phyloP scores from a whole-genome alignment of 2,797 vertebrate genomes.

The Craterocephalus amniculus region DNA sequence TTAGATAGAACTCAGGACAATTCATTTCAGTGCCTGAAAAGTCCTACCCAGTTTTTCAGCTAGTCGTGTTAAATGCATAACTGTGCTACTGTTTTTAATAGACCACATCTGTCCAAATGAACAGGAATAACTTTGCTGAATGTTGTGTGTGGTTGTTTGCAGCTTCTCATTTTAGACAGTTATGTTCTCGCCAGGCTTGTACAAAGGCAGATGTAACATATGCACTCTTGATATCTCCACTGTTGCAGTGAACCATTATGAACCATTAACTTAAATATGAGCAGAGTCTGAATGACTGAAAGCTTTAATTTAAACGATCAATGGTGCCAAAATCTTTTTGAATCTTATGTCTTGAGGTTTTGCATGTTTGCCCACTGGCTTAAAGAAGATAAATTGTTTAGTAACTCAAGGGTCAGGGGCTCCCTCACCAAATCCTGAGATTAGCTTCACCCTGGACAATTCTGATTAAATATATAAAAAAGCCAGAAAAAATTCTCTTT shows the following conservation, averaged over 20 bases:
- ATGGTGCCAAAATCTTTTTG: not conserved
- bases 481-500: no score
- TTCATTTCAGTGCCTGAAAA: no score
- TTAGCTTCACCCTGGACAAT: not conserved
- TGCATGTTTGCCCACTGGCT: slow-evolving; percentile 2
- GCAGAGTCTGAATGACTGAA: not conserved
- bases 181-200: not conserved
- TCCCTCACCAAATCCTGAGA: not conserved
- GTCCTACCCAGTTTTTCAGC: no score
- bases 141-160: no score
- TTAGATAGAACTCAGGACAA: no score
- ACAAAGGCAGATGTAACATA: not conserved
- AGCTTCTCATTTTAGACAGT: no score
- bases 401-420: not conserved
- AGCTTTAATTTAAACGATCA: not conserved
- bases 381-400: not conserved
- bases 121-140: no score
- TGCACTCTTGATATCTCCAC: not conserved
- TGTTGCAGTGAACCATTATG: not conserved
- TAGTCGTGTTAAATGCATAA: no score
- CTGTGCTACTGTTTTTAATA: no score
- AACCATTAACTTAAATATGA: not conserved
- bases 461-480: not conserved
- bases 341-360: not conserved
- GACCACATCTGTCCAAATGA: not conserved